These are phyloP conservation scores for Sesia apiformis DNA, from an alignment of 2,888 invertebrate genomes.

Conservation along the genomic window DNA sequence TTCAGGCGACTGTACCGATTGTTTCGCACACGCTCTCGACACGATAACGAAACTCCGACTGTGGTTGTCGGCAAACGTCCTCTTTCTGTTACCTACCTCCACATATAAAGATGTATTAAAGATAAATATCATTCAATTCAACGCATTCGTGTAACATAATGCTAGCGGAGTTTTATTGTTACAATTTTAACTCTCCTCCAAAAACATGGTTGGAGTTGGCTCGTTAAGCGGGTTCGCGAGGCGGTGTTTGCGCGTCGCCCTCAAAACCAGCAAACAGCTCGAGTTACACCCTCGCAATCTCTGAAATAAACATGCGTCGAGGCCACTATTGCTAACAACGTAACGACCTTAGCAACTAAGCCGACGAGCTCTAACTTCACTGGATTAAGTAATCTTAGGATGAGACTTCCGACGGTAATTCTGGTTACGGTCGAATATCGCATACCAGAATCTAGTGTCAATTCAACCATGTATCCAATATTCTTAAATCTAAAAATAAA, in stretches of 20 bases:
- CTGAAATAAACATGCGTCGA: slow-evolving; percentile 57
- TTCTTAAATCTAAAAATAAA: no score
- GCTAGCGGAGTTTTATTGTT: background rate
- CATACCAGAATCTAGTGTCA: background rate
- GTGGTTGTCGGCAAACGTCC: slow-evolving; percentile 31
- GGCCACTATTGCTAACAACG: slow-evolving; percentile 54
- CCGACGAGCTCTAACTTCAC: slow-evolving; percentile 42
- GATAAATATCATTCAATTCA: slow-evolving; percentile 35
- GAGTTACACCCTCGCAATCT: slow-evolving; percentile 62
- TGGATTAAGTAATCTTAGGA: slow-evolving; percentile 31
- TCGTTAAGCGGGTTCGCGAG: slow-evolving; percentile 46
- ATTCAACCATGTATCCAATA: no score
- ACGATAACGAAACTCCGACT: slow-evolving; percentile 47
- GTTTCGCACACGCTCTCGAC: slow-evolving; percentile 20
- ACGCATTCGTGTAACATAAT: background rate
- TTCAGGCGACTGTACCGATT: slow-evolving; percentile 30
- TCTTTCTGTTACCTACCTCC: slow-evolving; percentile 14
- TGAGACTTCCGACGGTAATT: slow-evolving; percentile 37
- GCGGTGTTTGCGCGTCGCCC: slow-evolving; percentile 47
- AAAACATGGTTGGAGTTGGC: slow-evolving; percentile 29
- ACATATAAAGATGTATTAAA: slow-evolving; percentile 23
- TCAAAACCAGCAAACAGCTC: slow-evolving; percentile 57
- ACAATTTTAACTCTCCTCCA: slow-evolving; percentile 17
- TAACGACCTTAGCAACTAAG: slow-evolving; percentile 51
- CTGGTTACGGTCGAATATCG: slow-evolving; percentile 47